A percentile compares a stretch with the other conserved stretches of the same genome.
Conservation (phyloP, 1,140 invertebrate genomes). For the Zaprionus capensis region DNA sequence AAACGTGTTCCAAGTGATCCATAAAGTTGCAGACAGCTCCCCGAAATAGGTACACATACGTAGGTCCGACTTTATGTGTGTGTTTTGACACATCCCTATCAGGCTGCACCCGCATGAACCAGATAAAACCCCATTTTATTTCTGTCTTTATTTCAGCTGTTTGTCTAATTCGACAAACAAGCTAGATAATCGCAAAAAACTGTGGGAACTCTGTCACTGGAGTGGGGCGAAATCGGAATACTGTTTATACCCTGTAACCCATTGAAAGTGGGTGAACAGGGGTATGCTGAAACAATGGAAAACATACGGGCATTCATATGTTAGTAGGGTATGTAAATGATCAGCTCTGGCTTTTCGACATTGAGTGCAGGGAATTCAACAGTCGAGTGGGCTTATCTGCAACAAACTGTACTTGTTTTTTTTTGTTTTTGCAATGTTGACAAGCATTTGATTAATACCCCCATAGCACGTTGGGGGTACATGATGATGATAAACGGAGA, state of each 20-base stretch:
- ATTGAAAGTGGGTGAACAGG: background rate
- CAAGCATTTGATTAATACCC: constrained; percentile 70
- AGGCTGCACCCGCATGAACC: constrained; percentile 42
- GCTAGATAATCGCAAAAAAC: constrained; percentile 54
- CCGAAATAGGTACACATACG: constrained; percentile 3
- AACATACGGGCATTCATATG: background rate
- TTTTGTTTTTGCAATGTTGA: constrained; percentile 61
- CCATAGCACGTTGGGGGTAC: constrained; percentile 43
- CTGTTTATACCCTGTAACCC: background rate
- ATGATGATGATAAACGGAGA: constrained; percentile 29
- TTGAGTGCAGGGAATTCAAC: background rate
- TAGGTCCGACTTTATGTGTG: background rate
- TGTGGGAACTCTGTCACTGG: constrained; percentile 37
- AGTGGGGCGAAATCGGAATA: constrained; percentile 18
- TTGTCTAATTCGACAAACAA: constrained; percentile 69
- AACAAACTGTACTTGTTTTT: background rate
- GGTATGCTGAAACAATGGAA: background rate
- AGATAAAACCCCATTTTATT: constrained; percentile 23
- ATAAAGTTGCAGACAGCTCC: constrained; percentile 40
- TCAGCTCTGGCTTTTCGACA: background rate
- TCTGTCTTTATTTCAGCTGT: constrained; percentile 39
- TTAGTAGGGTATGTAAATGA: background rate
- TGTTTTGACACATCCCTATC: constrained; percentile 29
- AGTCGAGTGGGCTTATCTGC: background rate
- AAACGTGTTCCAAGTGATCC: constrained; percentile 42